Evolutionary conservation across 2,797 vertebrate genomes (phyloP).

Genomic region (Nyctalus aviator): DNA sequence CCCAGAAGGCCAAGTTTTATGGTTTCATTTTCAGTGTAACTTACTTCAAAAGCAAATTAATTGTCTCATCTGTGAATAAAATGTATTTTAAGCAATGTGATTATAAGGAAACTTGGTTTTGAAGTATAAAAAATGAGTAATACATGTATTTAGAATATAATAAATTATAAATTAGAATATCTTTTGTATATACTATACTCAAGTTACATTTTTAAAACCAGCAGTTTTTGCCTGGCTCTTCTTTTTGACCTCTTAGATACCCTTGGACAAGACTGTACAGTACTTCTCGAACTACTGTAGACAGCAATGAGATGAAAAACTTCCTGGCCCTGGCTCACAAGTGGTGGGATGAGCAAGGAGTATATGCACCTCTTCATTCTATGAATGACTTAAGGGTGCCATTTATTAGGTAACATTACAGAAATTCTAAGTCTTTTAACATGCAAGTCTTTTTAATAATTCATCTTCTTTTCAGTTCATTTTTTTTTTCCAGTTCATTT

Average conservation of each 20-base stretch:
- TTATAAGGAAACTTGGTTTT: slow-evolving; percentile 44
- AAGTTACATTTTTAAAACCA: neutral
- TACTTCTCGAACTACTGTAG: slow-evolving; percentile 90
- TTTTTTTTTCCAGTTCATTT: slow-evolving; percentile 55
- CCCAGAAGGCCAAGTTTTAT: slow-evolving; percentile 38
- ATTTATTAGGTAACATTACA: slow-evolving; percentile 92
- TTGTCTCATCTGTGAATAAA: slow-evolving; percentile 24
- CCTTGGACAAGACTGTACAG: slow-evolving; percentile 67
- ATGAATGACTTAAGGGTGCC: slow-evolving; percentile 98
- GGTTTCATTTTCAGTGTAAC: slow-evolving; percentile 48
- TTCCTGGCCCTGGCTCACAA: slow-evolving; percentile 93
- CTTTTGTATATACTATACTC: neutral
- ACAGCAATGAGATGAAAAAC: slow-evolving; percentile 92
- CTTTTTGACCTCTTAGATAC: slow-evolving; percentile 74
- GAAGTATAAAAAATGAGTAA: slow-evolving; percentile 17
- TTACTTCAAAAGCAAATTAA: slow-evolving; percentile 54
- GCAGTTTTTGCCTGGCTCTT: neutral
- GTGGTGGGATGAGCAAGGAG: slow-evolving; percentile 97
- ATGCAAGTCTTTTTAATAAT: neutral
- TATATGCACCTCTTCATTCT: slow-evolving; percentile 93
- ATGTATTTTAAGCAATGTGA: neutral
- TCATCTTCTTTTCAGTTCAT: slow-evolving; percentile 33
- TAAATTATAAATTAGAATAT: slow-evolving; percentile 22
- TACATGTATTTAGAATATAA: neutral
- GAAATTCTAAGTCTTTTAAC: slow-evolving; percentile 39